Evolutionary conservation across 2,113 vertebrate species (phyloP).

Genomic region (Puntigrus tetrazona): DNA sequence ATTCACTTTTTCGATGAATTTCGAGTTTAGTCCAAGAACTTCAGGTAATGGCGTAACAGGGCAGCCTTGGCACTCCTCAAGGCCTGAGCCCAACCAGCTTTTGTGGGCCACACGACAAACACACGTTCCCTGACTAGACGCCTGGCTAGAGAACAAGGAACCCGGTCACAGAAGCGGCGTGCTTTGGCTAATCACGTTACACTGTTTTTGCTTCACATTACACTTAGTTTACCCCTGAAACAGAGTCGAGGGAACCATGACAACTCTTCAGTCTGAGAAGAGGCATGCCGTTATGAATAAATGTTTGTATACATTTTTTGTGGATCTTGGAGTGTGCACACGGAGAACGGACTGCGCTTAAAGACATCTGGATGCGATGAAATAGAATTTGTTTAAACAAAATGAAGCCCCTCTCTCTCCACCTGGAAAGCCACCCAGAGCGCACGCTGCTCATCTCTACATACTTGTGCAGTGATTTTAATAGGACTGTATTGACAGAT

Average conservation of each 20-base stretch:
- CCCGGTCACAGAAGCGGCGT: slow-evolving; percentile 35
- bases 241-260: slow-evolving; percentile 53
- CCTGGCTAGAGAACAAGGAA: slow-evolving; percentile 42
- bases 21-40: neutral
- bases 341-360: slow-evolving; percentile 75
- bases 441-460: slow-evolving; percentile 66
- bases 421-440: slow-evolving; percentile 76
- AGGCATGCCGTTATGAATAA: slow-evolving; percentile 77
- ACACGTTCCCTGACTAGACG: slow-evolving; percentile 17
- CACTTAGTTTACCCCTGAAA: slow-evolving; percentile 45
- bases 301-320: slow-evolving; percentile 80
- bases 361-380: slow-evolving; percentile 83
- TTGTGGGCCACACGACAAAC: slow-evolving; percentile 37
- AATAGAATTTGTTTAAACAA: slow-evolving; percentile 82
- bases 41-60: neutral
- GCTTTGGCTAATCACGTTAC: slow-evolving; percentile 53
- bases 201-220: slow-evolving; percentile 60
- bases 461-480: slow-evolving; percentile 71
- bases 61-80: slow-evolving; percentile 2
- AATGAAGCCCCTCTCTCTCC: slow-evolving; percentile 64
- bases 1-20: no score
- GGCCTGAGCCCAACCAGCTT: slow-evolving; percentile 6
- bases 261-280: slow-evolving; percentile 69
- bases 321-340: slow-evolving; percentile 69
- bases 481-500: slow-evolving; percentile 75